Evolutionary conservation across 2,113 vertebrate genomes (phyloP).

Genomic region (Oryzias curvinotus): DNA sequence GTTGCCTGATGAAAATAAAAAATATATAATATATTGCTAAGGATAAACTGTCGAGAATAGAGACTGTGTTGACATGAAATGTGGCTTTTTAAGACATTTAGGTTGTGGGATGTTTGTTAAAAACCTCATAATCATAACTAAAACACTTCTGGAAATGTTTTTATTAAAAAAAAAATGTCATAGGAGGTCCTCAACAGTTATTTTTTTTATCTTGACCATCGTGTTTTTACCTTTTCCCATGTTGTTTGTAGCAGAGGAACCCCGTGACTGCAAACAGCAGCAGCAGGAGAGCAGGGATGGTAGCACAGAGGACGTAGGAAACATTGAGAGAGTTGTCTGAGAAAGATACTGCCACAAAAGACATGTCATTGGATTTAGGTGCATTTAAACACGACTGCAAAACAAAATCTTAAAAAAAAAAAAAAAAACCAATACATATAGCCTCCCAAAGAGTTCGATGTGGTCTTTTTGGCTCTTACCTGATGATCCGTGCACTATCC

Average conservation of each 20-base stretch:
- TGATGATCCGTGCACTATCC: constrained; percentile 77
- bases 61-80: too few species aligned
- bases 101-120: too few species aligned
- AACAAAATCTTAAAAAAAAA: neutral
- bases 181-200: too few species aligned
- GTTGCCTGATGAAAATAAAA: too few species aligned
- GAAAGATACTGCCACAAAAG: constrained; percentile 62
- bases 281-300: constrained; percentile 81
- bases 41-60: too few species aligned
- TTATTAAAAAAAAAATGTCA: neutral
- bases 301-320: constrained; percentile 83
- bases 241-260: constrained; percentile 82
- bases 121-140: too few species aligned
- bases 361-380: neutral
- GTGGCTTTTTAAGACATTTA: too few species aligned
- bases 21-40: too few species aligned
- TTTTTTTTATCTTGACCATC: neutral
- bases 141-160: too few species aligned
- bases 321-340: constrained; percentile 74
- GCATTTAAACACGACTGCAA: neutral
- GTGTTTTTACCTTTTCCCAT: constrained; percentile 55
- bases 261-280: constrained; percentile 75
- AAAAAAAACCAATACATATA: neutral
- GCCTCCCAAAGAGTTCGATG: neutral
- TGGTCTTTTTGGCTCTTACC: constrained; percentile 61